Percentiles rank a stretch among this genome's conserved stretches.
These are phyloP conservation scores for Rousettus leschenaultii DNA, from an alignment of 2,113 vertebrate species.

Conservation along the genomic window DNA sequence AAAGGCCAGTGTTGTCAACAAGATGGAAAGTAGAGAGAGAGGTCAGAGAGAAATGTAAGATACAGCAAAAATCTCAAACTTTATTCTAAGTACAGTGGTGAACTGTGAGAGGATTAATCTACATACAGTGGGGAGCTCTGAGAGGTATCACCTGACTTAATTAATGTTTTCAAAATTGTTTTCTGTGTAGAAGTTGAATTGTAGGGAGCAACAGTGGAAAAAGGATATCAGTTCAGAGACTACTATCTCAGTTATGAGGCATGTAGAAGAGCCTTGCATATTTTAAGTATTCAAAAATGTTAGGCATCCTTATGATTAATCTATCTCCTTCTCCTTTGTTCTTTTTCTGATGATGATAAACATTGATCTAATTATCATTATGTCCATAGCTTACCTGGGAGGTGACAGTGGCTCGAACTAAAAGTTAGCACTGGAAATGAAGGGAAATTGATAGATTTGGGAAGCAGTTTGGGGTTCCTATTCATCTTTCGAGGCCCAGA, in stretches of 20 bases:
- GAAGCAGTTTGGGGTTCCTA: background rate
- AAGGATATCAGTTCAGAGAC: background rate
- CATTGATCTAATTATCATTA: background rate
- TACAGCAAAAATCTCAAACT: background rate
- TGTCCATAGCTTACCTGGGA: background rate
- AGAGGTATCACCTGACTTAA: background rate
- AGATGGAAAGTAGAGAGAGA: background rate
- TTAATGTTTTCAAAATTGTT: background rate
- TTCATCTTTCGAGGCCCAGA: background rate
- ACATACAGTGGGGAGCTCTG: accelerated
- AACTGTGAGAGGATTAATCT: background rate
- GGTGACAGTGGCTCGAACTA: background rate
- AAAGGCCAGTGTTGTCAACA: background rate
- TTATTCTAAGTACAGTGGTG: background rate
- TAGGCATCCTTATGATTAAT: background rate
- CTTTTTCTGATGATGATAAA: background rate
- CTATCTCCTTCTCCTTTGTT: background rate
- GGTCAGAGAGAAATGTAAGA: background rate
- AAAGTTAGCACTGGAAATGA: background rate
- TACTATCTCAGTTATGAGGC: background rate
- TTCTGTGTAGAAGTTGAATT: background rate
- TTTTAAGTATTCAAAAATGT: background rate
- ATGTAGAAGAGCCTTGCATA: background rate
- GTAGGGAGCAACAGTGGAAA: background rate
- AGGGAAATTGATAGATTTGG: background rate